Conservation (phyloP, 53 echinoderm and acorn worm genomes). For the Actinopyga echinites region DNA sequence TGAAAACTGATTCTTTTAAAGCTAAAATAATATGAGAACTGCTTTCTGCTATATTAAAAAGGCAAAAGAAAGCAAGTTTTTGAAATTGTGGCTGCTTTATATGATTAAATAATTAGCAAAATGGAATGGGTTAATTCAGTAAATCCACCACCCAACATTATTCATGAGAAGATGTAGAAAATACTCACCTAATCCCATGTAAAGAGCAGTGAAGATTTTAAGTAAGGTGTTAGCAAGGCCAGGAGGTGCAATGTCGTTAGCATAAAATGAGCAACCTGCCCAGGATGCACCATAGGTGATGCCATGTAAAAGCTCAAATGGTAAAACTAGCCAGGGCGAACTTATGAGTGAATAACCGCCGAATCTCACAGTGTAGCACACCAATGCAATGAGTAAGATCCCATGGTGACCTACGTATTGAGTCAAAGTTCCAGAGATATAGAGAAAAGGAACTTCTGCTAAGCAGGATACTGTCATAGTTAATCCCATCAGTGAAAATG, state of each 20-base stretch:
- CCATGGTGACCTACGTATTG: constrained; percentile 55
- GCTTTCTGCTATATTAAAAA: no score
- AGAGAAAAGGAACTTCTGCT: constrained; percentile 61
- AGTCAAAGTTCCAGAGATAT: constrained; percentile 46
- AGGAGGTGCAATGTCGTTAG: constrained; percentile 85
- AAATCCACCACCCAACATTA: not conserved
- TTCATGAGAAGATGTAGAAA: not conserved
- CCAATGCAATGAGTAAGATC: constrained; percentile 57
- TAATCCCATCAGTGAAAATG: constrained; percentile 59
- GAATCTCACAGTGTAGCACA: constrained; percentile 81
- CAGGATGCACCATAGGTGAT: constrained; percentile 90
- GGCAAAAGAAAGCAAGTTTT: no score
- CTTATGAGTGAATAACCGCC: constrained; percentile 79
- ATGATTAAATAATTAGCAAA: not conserved
- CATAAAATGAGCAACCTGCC: constrained; percentile 87
- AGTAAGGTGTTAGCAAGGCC: constrained; percentile 86
- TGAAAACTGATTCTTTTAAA: no score
- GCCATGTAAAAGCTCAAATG: constrained; percentile 94
- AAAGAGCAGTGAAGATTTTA: constrained; percentile 68
- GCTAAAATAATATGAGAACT: no score
- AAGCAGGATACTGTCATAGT: constrained; percentile 60
- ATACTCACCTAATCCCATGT: constrained; percentile 91
- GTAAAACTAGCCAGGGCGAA: constrained; percentile 83
- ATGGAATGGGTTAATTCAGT: not conserved
- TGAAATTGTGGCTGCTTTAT: no score